Percentiles rank a stretch among this genome's conserved stretches.
These are phyloP conservation scores for Hippolais icterina DNA, from an alignment of 2,113 vertebrate species.

Conservation along the genomic window DNA sequence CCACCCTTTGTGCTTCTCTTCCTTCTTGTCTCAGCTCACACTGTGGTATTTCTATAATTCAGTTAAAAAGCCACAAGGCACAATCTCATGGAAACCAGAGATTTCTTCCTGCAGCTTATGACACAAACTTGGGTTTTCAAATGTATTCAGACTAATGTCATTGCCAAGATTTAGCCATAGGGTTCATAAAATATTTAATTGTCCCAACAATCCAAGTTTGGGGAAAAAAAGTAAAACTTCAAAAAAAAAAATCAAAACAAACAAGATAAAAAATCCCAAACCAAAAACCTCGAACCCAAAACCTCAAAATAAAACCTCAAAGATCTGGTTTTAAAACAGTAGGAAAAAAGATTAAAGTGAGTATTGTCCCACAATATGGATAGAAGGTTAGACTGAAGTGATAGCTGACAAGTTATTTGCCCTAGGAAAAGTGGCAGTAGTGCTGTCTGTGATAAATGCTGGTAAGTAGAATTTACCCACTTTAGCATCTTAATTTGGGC, in stretches of 20 bases:
- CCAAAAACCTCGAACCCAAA: fast-evolving
- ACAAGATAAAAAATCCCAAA: fast-evolving
- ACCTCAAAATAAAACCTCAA: not conserved
- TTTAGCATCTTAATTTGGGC: slow-evolving; percentile 12
- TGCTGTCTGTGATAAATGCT: not conserved
- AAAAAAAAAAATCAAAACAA: not conserved
- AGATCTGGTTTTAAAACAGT: not conserved
- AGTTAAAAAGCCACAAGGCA: not conserved
- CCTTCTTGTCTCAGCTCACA: not conserved
- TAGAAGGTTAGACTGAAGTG: not conserved
- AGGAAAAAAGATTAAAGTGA: not conserved
- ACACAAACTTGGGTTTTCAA: not conserved
- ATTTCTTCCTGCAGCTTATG: not conserved
- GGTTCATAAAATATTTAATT: not conserved
- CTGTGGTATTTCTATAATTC: not conserved
- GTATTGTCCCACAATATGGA: not conserved
- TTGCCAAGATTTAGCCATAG: not conserved
- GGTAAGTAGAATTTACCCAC: not conserved
- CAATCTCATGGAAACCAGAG: not conserved
- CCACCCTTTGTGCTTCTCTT: not conserved
- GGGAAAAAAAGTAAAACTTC: fast-evolving
- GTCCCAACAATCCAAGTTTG: not conserved
- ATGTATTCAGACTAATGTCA: not conserved
- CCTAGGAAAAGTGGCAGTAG: not conserved
- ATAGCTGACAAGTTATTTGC: not conserved